These are phyloP conservation scores for Lasius fuliginosus DNA, from an alignment of 2,888 invertebrate species.

Conservation along the genomic window DNA sequence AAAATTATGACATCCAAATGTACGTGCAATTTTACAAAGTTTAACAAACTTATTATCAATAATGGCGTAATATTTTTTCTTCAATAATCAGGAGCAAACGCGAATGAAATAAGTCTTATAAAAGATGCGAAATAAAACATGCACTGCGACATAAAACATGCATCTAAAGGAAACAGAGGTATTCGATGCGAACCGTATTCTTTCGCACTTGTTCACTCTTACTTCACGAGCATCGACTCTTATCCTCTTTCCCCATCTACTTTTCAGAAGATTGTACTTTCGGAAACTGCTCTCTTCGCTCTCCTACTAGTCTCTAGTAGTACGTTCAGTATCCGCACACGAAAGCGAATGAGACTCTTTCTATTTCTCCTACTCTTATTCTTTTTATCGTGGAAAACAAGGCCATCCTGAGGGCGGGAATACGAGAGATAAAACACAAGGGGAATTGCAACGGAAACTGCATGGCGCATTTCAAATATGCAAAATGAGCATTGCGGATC, in stretches of 20 bases:
- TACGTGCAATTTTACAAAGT: background rate
- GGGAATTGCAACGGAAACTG: conserved; percentile 15
- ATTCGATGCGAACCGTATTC: background rate
- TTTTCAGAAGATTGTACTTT: conserved; percentile 27
- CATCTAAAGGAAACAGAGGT: background rate
- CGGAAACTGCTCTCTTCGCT: conserved; percentile 29
- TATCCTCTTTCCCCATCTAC: background rate
- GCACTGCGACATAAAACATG: background rate
- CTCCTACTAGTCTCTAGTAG: background rate
- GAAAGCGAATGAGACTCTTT: conserved; percentile 25
- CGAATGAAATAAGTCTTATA: background rate
- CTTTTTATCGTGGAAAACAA: conserved; percentile 11
- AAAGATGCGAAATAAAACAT: background rate
- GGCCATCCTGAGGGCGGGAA: background rate
- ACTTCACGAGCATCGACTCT: background rate
- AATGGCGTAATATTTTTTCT: background rate
- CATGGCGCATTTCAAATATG: conserved; percentile 11
- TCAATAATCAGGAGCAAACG: background rate
- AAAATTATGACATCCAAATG: background rate
- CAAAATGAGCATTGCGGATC: conserved; percentile 37
- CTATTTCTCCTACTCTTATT: conserved; percentile 18
- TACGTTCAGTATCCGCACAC: conserved; percentile 6
- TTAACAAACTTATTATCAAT: background rate
- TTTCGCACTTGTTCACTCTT: background rate
- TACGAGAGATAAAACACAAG: conserved; percentile 6